A percentile compares a stretch with the other conserved stretches of the same genome.
Evolutionary conservation across 1,140 invertebrate species (phyloP).

Genomic region (Papilio machaon): DNA sequence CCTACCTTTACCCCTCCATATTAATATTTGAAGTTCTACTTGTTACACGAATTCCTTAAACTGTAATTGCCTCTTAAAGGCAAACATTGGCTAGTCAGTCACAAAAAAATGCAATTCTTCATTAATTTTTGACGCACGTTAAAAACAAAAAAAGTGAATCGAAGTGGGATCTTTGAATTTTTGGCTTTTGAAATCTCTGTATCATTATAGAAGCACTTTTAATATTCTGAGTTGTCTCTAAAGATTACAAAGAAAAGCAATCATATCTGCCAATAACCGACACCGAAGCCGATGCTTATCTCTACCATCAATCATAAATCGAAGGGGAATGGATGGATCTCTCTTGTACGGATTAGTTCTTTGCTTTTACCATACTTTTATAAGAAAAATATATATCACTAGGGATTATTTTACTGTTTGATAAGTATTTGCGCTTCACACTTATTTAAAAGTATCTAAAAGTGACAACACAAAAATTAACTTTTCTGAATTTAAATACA

Average conservation of each 20-base stretch:
- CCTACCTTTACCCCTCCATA: too few species aligned
- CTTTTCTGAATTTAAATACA: too few species aligned
- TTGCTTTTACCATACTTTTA: not conserved
- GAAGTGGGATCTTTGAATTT: too few species aligned
- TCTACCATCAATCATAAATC: slow-evolving; percentile 2
- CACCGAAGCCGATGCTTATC: slow-evolving; percentile 3
- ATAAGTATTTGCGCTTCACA: not conserved
- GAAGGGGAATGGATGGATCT: slow-evolving; percentile 14
- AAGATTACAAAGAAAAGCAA: slow-evolving; percentile 21
- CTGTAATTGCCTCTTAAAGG: too few species aligned
- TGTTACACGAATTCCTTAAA: too few species aligned
- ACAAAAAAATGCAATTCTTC: too few species aligned
- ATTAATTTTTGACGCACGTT: too few species aligned
- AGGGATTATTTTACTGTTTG: not conserved
- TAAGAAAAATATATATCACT: not conserved
- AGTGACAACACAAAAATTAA: too few species aligned
- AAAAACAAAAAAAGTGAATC: too few species aligned
- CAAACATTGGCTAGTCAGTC: too few species aligned
- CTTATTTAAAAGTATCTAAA: not conserved
- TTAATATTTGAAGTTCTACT: too few species aligned
- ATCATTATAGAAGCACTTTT: not conserved
- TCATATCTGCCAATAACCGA: slow-evolving; percentile 12
- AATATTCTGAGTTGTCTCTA: not conserved
- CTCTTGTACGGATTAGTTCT: slow-evolving; percentile 7
- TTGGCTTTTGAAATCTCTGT: not conserved